Conservation (phyloP, 2,113 vertebrate genomes). For the Sturnira hondurensis region DNA sequence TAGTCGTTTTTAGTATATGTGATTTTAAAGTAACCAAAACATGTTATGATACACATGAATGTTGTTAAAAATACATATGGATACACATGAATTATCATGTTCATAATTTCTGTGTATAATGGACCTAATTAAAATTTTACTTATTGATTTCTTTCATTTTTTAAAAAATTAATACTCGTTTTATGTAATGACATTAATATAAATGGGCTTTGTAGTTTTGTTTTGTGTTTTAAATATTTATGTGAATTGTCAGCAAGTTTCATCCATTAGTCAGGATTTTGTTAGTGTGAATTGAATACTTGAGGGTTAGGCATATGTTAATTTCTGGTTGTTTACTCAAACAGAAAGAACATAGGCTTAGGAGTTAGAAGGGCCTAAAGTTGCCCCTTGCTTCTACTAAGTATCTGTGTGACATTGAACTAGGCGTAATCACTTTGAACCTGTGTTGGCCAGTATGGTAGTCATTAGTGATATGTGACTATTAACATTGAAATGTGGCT, state of each 20-base stretch:
- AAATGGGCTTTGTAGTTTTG: not conserved
- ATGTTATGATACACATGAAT: not conserved
- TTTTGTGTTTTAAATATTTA: slow-evolving; percentile 17
- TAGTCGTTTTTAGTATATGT: slow-evolving; percentile 16
- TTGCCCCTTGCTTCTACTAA: not conserved
- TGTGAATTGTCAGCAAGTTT: not conserved
- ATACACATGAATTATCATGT: not conserved
- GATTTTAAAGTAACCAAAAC: not conserved
- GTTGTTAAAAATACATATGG: not conserved
- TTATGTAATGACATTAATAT: not conserved
- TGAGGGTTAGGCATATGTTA: not conserved
- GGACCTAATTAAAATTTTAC: not conserved
- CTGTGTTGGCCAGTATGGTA: not conserved
- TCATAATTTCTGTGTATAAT: not conserved
- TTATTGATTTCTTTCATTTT: not conserved
- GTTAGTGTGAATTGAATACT: not conserved
- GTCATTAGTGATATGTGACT: not conserved
- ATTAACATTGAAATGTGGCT: not conserved
- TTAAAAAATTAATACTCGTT: slow-evolving; percentile 29
- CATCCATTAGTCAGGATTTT: not conserved
- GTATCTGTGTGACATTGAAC: not conserved
- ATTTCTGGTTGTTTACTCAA: not conserved
- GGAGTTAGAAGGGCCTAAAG: not conserved
- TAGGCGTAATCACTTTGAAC: not conserved
- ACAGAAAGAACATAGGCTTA: not conserved